These are phyloP conservation scores for Phalacrocorax carbo DNA, from an alignment of 2,113 vertebrate genomes.

Conservation along the genomic window DNA sequence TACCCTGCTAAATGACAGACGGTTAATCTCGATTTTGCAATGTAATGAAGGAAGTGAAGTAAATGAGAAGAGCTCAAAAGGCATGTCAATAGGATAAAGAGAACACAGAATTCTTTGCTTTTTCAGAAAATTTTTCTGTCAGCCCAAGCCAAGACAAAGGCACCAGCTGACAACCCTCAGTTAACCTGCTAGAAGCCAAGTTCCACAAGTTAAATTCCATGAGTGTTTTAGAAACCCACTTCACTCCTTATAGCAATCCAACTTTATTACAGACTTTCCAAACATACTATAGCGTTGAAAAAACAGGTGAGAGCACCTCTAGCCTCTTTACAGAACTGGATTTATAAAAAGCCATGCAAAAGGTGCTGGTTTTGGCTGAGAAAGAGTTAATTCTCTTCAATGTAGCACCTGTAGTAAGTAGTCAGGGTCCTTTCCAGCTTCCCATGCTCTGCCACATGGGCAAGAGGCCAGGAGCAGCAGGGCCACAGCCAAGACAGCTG, in stretches of 20 bases:
- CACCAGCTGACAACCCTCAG: neutral
- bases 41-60: neutral
- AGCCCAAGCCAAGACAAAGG: neutral
- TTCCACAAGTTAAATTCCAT: slow-evolving; percentile 18
- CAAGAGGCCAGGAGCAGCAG: too few relatives aligned
- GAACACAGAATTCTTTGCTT: neutral
- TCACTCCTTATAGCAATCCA: neutral
- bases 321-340: neutral
- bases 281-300: neutral
- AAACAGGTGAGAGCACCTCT: neutral
- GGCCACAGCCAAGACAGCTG: too few relatives aligned
- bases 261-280: neutral
- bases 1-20: neutral
- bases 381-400: too few relatives aligned
- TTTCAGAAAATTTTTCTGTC: neutral
- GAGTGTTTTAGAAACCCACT: neutral
- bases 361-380: neutral
- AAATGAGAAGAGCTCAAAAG: neutral
- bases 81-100: neutral
- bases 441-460: too few relatives aligned
- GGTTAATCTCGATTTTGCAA: neutral
- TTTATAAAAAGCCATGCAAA: neutral
- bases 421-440: too few relatives aligned
- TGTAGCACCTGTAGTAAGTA: too few relatives aligned
- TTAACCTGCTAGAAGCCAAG: neutral